Evolutionary conservation across 2,797 vertebrate genomes (phyloP).

Genomic region (Paedocypris micromegethes): DNA sequence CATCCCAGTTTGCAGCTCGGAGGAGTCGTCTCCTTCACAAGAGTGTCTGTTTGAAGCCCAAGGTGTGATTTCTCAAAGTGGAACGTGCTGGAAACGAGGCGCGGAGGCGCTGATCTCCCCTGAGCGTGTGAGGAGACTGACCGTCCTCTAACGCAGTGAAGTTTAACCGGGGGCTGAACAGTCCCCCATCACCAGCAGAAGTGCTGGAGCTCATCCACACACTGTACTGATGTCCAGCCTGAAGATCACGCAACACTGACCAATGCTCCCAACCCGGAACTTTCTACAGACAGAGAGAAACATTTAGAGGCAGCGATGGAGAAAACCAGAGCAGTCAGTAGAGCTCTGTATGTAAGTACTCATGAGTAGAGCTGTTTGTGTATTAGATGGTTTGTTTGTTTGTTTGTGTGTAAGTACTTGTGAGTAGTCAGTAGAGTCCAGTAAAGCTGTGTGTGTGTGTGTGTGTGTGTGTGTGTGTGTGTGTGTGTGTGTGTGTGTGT

Average conservation of each 20-base stretch:
- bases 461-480: too few species aligned
- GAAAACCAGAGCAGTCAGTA: too few species aligned
- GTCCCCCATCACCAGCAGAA: constrained; percentile 81
- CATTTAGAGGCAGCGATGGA: too few species aligned
- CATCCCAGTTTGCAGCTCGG: constrained; percentile 58
- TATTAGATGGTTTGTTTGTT: too few species aligned
- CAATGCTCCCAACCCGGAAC: constrained; percentile 62
- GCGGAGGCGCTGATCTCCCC: constrained; percentile 45
- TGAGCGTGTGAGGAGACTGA: constrained; percentile 67
- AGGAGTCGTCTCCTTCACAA: constrained; percentile 57
- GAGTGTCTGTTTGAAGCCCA: constrained; percentile 45
- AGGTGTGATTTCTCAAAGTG: constrained; percentile 35
- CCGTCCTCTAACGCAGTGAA: constrained; percentile 83
- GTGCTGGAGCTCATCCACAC: constrained; percentile 91
- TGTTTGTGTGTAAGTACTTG: too few species aligned
- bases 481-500: too few species aligned
- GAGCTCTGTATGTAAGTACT: too few species aligned
- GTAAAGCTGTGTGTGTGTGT: too few species aligned
- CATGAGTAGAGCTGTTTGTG: too few species aligned
- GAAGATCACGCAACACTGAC: constrained; percentile 70
- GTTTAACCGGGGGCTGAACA: constrained; percentile 74
- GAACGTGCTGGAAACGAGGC: constrained; percentile 38
- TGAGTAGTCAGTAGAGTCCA: too few species aligned
- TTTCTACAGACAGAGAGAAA: constrained; percentile 64
- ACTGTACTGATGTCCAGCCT: constrained; percentile 80